A percentile compares a stretch with the other conserved stretches of the same genome.
Evolutionary conservation across 2,113 vertebrate genomes (phyloP).

Genomic region (Dicaeum eximium): DNA sequence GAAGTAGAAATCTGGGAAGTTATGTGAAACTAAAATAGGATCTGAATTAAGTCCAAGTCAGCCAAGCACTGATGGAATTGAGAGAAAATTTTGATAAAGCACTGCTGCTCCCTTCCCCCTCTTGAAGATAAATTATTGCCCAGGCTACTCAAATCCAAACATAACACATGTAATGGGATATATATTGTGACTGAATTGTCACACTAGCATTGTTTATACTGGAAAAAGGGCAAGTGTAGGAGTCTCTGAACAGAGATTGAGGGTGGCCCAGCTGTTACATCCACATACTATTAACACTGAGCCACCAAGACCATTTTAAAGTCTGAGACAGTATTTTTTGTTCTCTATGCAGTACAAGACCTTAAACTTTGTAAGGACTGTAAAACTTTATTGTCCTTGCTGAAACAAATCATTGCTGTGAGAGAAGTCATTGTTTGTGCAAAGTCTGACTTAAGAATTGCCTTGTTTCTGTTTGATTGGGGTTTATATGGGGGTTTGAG

Average conservation of each 20-base stretch:
- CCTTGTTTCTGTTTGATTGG: not conserved
- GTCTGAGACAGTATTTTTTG: not conserved
- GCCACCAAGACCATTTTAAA: not conserved
- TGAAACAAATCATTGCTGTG: not conserved
- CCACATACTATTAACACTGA: not conserved
- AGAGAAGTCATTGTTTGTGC: not conserved
- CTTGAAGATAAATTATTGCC: not conserved
- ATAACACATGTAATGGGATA: not conserved
- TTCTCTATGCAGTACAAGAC: not conserved
- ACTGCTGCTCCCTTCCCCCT: not conserved
- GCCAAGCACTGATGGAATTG: not conserved
- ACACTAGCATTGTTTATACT: not conserved
- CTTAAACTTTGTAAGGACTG: not conserved
- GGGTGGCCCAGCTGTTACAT: not conserved
- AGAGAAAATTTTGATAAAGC: not conserved
- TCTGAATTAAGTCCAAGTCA: constrained; percentile 38
- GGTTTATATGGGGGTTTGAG: not conserved
- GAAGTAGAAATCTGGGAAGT: constrained; percentile 21
- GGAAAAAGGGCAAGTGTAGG: not conserved
- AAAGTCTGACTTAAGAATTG: not conserved
- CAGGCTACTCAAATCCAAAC: not conserved
- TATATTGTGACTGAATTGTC: not conserved
- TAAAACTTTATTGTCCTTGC: not conserved
- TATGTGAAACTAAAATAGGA: constrained; percentile 35
- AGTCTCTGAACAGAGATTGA: not conserved